phyloP scores from a whole-genome alignment of 2,113 vertebrate genomes.

The Zapornia atra region DNA sequence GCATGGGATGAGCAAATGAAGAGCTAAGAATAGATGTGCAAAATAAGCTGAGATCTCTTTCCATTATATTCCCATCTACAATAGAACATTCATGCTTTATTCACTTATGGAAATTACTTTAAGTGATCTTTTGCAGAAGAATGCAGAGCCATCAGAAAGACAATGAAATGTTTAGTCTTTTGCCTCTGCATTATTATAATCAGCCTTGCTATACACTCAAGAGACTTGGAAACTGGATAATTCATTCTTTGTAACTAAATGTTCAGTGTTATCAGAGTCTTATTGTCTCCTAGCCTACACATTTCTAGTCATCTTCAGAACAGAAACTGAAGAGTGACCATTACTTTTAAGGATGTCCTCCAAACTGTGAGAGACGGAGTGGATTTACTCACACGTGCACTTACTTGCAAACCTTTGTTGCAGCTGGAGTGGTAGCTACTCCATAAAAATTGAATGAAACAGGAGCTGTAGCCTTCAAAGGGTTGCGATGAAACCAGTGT shows the following conservation, averaged over 20 bases:
- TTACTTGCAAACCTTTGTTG: conserved; percentile 97
- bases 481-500: conserved; percentile 99
- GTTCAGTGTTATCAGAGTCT: not conserved
- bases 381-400: conserved; percentile 24
- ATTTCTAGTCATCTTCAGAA: not conserved
- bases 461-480: conserved; percentile 93
- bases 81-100: not conserved
- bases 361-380: not conserved
- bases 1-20: not conserved
- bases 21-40: not conserved
- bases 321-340: not conserved
- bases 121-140: not conserved
- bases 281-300: not conserved
- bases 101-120: not conserved
- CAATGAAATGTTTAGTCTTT: not conserved
- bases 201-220: not conserved
- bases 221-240: not conserved
- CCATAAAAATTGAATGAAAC: conserved; percentile 94
- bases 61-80: not conserved
- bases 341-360: not conserved
- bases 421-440: conserved; percentile 85
- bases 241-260: not conserved
- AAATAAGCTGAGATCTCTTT: not conserved
- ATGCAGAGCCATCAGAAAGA: not conserved
- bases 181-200: not conserved